Base-by-base conservation (phyloP, 2,888 invertebrate species). In the Macaria liturata region DNA sequence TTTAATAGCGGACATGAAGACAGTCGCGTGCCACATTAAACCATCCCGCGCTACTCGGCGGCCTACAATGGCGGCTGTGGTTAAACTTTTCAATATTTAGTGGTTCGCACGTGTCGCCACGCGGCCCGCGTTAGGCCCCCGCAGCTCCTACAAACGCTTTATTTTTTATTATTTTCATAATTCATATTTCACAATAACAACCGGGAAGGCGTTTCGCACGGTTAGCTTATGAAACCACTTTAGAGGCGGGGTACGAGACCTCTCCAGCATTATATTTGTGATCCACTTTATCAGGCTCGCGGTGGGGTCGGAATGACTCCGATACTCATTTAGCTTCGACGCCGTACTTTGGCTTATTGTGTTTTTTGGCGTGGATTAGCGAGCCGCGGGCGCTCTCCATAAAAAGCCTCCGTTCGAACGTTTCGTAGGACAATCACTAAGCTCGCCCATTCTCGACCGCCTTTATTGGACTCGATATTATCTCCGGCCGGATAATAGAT, bases 131-230 rank as follows among this genome's bases (percentile, higher is more conserved):
- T 81, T 88, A 88, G 79, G 75, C 88, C 86, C 88, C 89, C 80
- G 79, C 79, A 67, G 82, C 73, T 75, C 69, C 64, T 64, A 62
- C 63, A 72, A 75, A 69, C 83, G 81, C 75, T 86, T 83, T 84
- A 88, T 85, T 91, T 91, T 91, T 91, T 91, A 91, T 89, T 89
- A 91, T 91, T 90, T 91, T 90, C 89, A 90, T 90, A 90, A 89
- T 91, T 91, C 90, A 91, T 84, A 84, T 88, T 89, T 88, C 88
- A 89, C 88, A 88, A 89, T 88, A 90, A 88, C 88, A 90, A 88
- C 84, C 78, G 85, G 79, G 89, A 85, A 89, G 90, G 89, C 90
- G 91, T 90, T 89, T 90, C 90, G 91, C 91, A 90, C 90, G 91
- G 89, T 88, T 90, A 86, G 86, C 81, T 86, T 83, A 84, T 85